These are phyloP conservation scores for Mellivora capensis DNA, from an alignment of 2,113 vertebrate genomes.

Conservation along the genomic window DNA sequence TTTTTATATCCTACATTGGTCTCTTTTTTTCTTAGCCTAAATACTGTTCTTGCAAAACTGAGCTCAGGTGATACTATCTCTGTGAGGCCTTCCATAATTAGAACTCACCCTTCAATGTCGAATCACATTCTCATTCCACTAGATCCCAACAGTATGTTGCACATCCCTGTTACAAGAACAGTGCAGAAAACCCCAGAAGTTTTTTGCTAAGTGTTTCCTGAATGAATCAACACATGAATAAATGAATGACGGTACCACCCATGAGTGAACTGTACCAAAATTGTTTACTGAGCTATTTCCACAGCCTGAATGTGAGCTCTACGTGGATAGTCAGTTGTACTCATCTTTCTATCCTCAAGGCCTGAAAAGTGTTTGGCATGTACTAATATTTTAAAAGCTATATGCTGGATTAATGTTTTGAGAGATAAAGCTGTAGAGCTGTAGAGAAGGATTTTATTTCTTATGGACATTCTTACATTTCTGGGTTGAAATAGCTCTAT, in stretches of 20 bases:
- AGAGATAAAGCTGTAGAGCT: not conserved
- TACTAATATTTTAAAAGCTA: not conserved
- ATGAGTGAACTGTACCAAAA: not conserved
- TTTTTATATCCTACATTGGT: not conserved
- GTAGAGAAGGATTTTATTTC: not conserved
- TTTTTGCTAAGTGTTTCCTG: not conserved
- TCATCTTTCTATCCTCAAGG: not conserved
- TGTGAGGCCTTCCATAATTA: not conserved
- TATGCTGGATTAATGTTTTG: constrained; percentile 10
- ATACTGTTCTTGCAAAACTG: not conserved
- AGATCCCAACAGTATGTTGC: not conserved
- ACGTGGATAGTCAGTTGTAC: not conserved
- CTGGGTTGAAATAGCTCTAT: not conserved
- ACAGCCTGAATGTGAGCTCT: not conserved
- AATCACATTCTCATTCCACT: not conserved
- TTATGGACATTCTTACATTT: constrained; percentile 8
- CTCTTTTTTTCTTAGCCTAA: not conserved
- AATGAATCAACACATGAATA: not conserved
- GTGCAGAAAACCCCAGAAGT: not conserved
- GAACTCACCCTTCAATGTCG: not conserved
- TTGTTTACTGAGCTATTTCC: not conserved
- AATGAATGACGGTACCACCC: not conserved
- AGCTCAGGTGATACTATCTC: not conserved
- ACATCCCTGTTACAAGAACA: not conserved
- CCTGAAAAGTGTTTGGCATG: not conserved